Evolutionary conservation across 2,888 invertebrate genomes (phyloP), one percentile per base, ranked within the genome.

Genomic region (Creontiades dilutus): DNA sequence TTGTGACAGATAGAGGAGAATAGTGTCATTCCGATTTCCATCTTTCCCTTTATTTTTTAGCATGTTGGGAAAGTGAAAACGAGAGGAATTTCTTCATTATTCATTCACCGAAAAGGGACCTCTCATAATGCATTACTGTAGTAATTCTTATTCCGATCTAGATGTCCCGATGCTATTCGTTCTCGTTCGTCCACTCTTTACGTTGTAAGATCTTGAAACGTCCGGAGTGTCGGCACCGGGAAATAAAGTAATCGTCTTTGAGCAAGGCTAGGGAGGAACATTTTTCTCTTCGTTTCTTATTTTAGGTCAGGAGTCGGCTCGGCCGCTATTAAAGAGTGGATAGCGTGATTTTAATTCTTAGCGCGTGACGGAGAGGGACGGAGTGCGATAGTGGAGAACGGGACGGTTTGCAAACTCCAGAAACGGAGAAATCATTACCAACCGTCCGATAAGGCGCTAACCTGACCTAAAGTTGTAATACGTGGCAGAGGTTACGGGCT

Each of bases 261-360:
- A 23, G 68, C 19, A 27, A 68, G 23, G 23, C 23, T 68, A 13
- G 61, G n/a, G 23, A 61, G 61, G 68, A 0, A 11, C 23, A 23
- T 68, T 23, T 68, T 61, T 61, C 28, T n/a, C 37, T 80, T 37
- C 3, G 16, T 48, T 81, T 57, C 28, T 55, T 68, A 75, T 86
- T 86, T 75, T 75, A 86, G 86, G 86, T 86, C 86, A 86, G 46
- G 16, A 37, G 46, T 78, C 78, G 78, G 78, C 78, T 57, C 28
- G 57, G 37, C 57, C 19, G 75, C 19, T 86, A 68, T 47, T 13
- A 86, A 48, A 46, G 75, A 19, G 75, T 14, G 68, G 86, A 75
- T 86, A 46, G 86, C 86, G 86, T 86, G 86, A 86, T 86, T 86
- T 86, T 86, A 86, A 86, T 86, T 68, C 86, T 19, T 46, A 16